phyloP scores from a whole-genome alignment of 30 jellyfish, hydroid and myxozoan species.

The Aurelia sp. region DNA sequence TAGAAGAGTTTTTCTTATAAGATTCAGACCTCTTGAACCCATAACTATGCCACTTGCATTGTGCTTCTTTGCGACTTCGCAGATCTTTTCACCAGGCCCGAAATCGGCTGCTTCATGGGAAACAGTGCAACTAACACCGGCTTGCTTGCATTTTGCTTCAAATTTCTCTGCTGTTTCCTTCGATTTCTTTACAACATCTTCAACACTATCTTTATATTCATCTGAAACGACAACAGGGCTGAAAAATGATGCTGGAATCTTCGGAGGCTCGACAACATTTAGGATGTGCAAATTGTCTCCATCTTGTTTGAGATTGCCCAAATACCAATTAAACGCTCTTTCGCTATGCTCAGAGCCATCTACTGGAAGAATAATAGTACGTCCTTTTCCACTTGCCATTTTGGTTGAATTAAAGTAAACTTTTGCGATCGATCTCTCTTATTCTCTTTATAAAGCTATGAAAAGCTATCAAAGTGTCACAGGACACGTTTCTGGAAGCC shows the following conservation, averaged over 20 bases:
- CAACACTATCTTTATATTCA: slow-evolving; percentile 55
- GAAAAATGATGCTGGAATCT: slow-evolving; percentile 52
- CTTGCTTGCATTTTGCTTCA: slow-evolving; percentile 49
- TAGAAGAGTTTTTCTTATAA: slow-evolving; percentile 68
- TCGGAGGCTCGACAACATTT: slow-evolving; percentile 80
- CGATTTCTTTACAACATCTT: slow-evolving; percentile 52
- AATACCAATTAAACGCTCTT: slow-evolving; percentile 77
- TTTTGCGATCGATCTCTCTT: neutral
- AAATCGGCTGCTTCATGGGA: slow-evolving; percentile 14
- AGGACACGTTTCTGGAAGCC: slow-evolving; percentile 22
- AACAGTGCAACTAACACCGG: slow-evolving; percentile 48
- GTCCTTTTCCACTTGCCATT: slow-evolving; percentile 36
- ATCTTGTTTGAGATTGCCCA: slow-evolving; percentile 52
- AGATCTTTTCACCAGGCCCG: slow-evolving; percentile 85
- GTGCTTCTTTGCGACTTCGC: slow-evolving; percentile 69
- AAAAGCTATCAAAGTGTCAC: slow-evolving; percentile 4
- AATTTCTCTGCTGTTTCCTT: slow-evolving; percentile 44
- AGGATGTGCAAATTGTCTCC: slow-evolving; percentile 74
- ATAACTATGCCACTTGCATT: slow-evolving; percentile 77
- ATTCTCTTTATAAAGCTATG: too few relatives aligned
- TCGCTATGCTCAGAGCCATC: slow-evolving; percentile 84
- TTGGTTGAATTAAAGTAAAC: neutral
- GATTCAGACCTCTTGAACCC: slow-evolving; percentile 91
- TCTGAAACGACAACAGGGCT: slow-evolving; percentile 71
- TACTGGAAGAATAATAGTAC: slow-evolving; percentile 67